phyloP scores from a whole-genome alignment of 2,797 vertebrate species.

The Poeciliopsis gracilis region DNA sequence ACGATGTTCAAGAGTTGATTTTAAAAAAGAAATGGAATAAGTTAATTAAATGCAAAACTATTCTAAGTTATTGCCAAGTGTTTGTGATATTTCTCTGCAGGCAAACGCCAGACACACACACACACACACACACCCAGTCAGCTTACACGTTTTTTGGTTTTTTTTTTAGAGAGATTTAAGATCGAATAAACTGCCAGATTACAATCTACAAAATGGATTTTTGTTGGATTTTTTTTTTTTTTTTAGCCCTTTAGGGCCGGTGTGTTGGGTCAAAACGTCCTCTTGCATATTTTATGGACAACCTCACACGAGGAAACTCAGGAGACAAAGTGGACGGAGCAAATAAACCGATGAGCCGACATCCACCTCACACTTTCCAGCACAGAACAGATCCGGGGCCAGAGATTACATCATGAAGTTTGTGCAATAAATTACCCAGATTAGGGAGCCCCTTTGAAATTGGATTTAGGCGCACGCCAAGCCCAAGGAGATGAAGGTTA shows the following conservation, averaged over 20 bases:
- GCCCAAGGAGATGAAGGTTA: conserved; percentile 73
- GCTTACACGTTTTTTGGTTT: background rate
- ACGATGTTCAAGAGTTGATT: background rate
- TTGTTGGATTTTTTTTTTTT: background rate
- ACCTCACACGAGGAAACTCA: conserved; percentile 7
- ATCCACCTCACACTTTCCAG: conserved; percentile 68
- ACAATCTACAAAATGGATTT: conserved; percentile 5
- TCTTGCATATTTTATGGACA: conserved; percentile 7
- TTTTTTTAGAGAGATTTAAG: conserved; percentile 21
- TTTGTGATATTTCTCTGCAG: conserved; percentile 36
- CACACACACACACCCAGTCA: background rate
- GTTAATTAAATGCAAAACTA: background rate
- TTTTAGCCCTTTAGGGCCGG: background rate
- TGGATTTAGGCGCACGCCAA: conserved; percentile 73
- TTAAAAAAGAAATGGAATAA: background rate
- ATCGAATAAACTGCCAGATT: conserved; percentile 32
- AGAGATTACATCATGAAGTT: conserved; percentile 78
- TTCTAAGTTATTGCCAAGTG: conserved; percentile 6
- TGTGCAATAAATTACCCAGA: conserved; percentile 79
- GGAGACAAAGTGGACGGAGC: conserved; percentile 37
- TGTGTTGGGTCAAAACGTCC: conserved; percentile 27
- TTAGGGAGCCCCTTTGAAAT: conserved; percentile 75
- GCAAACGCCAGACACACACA: conserved; percentile 27
- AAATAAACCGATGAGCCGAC: conserved; percentile 66
- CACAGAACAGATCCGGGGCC: conserved; percentile 62